Evolutionary conservation across 2,888 invertebrate species (phyloP).

Genomic region (Acleris holmiana): DNA sequence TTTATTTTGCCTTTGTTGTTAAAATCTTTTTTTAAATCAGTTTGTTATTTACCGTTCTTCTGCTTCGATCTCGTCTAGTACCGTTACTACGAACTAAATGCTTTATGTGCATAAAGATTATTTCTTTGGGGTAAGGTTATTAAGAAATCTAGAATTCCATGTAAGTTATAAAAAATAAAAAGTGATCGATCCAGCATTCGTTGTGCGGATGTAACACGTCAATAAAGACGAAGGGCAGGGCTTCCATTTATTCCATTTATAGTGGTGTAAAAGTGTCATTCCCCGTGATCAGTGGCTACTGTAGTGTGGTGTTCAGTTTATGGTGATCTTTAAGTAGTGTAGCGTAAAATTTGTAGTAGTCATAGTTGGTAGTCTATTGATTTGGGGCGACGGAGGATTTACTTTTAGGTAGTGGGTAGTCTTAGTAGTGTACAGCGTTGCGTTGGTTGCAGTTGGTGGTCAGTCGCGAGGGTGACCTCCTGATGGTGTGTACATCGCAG

Average conservation of each 20-base stretch:
- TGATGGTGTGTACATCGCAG: conserved; percentile 97
- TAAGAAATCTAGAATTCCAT: conserved; percentile 45
- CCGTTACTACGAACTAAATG: conserved; percentile 65
- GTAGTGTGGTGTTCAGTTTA: conserved; percentile 17
- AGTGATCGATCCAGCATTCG: conserved; percentile 76
- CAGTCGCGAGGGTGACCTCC: conserved; percentile 78
- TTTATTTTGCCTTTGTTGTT: conserved; percentile 77
- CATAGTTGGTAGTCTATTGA: conserved; percentile 11
- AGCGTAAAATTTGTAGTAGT: conserved; percentile 39
- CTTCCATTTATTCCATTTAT: conserved; percentile 63
- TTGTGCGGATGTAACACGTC: conserved; percentile 82
- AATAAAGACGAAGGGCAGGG: conserved; percentile 79
- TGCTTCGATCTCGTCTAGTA: conserved; percentile 63
- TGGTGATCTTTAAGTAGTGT: conserved; percentile 32
- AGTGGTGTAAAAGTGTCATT: conserved; percentile 74
- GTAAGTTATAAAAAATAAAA: conserved; percentile 50
- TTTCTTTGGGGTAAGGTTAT: conserved; percentile 38
- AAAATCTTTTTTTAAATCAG: conserved; percentile 61
- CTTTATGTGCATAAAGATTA: conserved; percentile 41
- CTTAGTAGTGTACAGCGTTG: conserved; percentile 48
- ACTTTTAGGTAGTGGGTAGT: conserved; percentile 40
- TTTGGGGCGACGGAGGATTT: conserved; percentile 12
- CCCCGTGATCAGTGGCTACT: conserved; percentile 47
- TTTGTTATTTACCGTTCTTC: conserved; percentile 79
- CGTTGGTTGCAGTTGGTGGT: conserved; percentile 79